Base-by-base conservation (phyloP, 2,113 vertebrate genomes). In the Ifrita kowaldi region DNA sequence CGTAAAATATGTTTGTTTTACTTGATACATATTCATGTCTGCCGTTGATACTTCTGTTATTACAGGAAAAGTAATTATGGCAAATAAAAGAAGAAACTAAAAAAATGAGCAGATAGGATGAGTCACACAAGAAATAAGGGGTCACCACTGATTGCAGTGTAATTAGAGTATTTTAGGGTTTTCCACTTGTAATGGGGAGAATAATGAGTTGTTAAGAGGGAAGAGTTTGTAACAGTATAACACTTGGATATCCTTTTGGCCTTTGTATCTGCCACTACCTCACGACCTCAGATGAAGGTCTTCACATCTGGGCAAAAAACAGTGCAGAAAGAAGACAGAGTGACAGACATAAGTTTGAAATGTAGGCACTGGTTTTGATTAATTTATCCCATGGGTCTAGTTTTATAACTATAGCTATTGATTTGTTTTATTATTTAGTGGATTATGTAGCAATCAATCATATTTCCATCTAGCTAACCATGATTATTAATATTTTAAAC, bases 401-500 rank as follows among this genome's bases (percentile, higher is more conserved):
- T 95, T 94, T 95, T 88, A 84, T 77, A 95, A 84, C 78, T 63
- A 46, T 73, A 75, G 71, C 62, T 81, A 95, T 95, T 93, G 91
- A 96, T 86, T 68, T 87, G 41, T 78, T 95, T 84, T 94, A 95
- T 93, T 93, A 89, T 97, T 95, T 92, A 94, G 92, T 87, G 41
- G 83, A 88, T 97, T 87, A 90, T 49, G 56, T 87, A 88, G 73
- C 47, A 76, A 78, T 96, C 93, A 90, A 90, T 96, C 94, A 82
- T 87, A 94, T 93, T 95, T 95, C 90, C 89, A 86, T 87, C 75
- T 80, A 80, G 93, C 91, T 93, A 95, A 76, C 73, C 76, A 42
- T 79, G 94, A 92, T 91, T 94, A 84, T 93, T 94, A 96, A 96
- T 95, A 91, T 96, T 92, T 97, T 90, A 96, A 91, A 80, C 57